Conservation (phyloP, 2,888 invertebrate species). For the Nomada goodeniana region DNA sequence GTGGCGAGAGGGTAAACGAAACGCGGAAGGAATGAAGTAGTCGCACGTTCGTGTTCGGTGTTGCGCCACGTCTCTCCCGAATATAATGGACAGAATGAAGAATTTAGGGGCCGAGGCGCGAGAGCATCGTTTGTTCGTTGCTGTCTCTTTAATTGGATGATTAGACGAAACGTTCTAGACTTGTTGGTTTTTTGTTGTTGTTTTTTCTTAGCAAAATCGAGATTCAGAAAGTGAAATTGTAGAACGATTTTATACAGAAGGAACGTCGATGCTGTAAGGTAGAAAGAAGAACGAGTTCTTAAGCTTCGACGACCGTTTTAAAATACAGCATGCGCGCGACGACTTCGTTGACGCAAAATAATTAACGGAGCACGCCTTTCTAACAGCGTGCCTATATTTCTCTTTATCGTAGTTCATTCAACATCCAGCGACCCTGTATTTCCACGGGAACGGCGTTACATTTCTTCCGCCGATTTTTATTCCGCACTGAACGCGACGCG, state of each 20-base stretch:
- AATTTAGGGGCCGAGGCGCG: not conserved
- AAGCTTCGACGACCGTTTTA: too few species aligned
- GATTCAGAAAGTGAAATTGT: too few species aligned
- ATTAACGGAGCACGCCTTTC: slow-evolving; percentile 1
- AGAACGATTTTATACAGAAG: too few species aligned
- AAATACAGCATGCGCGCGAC: not conserved
- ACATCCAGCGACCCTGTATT: slow-evolving; percentile 7
- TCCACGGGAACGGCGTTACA: slow-evolving; percentile 5
- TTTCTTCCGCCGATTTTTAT: slow-evolving; percentile 26
- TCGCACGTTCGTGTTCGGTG: slow-evolving; percentile 3
- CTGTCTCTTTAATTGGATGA: not conserved
- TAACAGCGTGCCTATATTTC: not conserved
- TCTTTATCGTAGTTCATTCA: slow-evolving; percentile 34
- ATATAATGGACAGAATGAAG: slow-evolving; percentile 3
- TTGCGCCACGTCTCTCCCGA: not conserved
- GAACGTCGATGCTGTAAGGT: too few species aligned
- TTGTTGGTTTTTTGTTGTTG: not conserved
- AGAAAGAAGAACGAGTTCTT: too few species aligned
- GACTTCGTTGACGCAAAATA: not conserved
- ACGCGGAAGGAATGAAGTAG: not conserved
- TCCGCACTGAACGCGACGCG: slow-evolving; percentile 15
- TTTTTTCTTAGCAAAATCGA: too few species aligned
- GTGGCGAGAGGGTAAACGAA: slow-evolving; percentile 7
- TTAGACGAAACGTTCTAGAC: not conserved
- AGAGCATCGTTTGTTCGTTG: not conserved